A percentile compares a stretch with the other conserved stretches of the same genome.
Conservation (phyloP, 2,888 invertebrate genomes). For the Diarsia rubi region DNA sequence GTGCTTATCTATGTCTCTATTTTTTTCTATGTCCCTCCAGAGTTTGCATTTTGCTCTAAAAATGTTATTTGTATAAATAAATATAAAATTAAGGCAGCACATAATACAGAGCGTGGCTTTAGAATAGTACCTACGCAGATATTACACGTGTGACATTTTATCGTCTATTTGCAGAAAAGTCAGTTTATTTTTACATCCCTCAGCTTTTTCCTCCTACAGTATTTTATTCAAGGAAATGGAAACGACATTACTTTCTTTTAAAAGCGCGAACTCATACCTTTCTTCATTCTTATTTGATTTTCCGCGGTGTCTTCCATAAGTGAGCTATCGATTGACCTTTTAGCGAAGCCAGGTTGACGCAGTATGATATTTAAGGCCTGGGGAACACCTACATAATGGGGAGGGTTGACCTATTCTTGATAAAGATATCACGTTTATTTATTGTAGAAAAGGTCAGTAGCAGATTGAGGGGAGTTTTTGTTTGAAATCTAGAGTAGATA, state of each 20-base stretch:
- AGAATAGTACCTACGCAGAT: neutral
- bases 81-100: neutral
- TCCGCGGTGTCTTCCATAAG: conserved; percentile 18
- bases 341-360: conserved; percentile 16
- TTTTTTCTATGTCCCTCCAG: no score
- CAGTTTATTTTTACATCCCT: neutral
- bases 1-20: no score
- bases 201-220: conserved; percentile 1
- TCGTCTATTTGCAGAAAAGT: neutral
- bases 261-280: conserved; percentile 21
- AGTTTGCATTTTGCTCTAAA: neutral
- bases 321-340: conserved; percentile 48
- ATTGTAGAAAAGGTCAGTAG: conserved; percentile 10
- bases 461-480: neutral
- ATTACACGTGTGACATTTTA: neutral
- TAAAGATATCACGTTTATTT: conserved; percentile 29
- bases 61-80: neutral
- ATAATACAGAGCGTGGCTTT: neutral
- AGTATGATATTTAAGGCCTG: conserved; percentile 32
- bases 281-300: conserved; percentile 40
- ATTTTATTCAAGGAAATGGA: conserved; percentile 9
- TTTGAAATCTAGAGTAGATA: neutral
- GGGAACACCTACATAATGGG: conserved; percentile 30
- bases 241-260: conserved; percentile 12
- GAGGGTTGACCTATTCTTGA: conserved; percentile 31